A percentile compares a stretch with the other conserved stretches of the same genome.
Evolutionary conservation across 30 jellyfish, hydroid and myxozoan genomes (phyloP).

Genomic region (Hydra vulgaris): DNA sequence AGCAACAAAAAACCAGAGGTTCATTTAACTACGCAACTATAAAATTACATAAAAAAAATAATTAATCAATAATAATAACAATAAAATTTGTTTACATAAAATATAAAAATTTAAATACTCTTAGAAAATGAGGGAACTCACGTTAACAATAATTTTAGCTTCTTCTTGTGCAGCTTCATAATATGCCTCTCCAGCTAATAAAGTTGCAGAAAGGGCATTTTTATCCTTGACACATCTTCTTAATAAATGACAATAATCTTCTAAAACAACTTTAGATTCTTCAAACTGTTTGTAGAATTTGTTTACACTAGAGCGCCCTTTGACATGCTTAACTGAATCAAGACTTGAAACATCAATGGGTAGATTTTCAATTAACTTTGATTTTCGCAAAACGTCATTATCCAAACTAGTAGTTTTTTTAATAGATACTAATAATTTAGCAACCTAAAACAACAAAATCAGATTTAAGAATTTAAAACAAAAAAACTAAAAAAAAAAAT

Average conservation of each 20-base stretch:
- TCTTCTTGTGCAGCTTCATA: conserved; percentile 82
- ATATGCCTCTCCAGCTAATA: conserved; percentile 66
- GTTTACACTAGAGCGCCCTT: conserved; percentile 92
- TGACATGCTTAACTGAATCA: conserved; percentile 89
- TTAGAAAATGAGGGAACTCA: too few species aligned
- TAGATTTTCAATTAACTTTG: conserved; percentile 53
- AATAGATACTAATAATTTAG: conserved; percentile 67
- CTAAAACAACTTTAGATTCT: conserved; percentile 79
- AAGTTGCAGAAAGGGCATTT: conserved; percentile 33
- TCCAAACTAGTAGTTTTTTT: conserved; percentile 73
- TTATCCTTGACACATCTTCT: conserved; percentile 60
- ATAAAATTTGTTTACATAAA: too few species aligned
- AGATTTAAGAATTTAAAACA: neutral
- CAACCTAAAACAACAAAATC: conserved; percentile 38
- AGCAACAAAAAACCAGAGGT: neutral
- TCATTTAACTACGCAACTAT: too few species aligned
- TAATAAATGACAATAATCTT: conserved; percentile 48
- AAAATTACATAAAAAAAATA: too few species aligned
- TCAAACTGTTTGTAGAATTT: conserved; percentile 74
- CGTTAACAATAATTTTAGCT: conserved; percentile 87
- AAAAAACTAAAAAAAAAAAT: too few species aligned
- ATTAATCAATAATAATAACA: too few species aligned
- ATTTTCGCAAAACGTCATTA: conserved; percentile 52
- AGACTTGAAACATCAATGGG: conserved; percentile 80
- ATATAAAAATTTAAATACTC: too few species aligned